Conservation (phyloP, 2,888 invertebrate genomes). For the Trissolcus brochymenae region DNA sequence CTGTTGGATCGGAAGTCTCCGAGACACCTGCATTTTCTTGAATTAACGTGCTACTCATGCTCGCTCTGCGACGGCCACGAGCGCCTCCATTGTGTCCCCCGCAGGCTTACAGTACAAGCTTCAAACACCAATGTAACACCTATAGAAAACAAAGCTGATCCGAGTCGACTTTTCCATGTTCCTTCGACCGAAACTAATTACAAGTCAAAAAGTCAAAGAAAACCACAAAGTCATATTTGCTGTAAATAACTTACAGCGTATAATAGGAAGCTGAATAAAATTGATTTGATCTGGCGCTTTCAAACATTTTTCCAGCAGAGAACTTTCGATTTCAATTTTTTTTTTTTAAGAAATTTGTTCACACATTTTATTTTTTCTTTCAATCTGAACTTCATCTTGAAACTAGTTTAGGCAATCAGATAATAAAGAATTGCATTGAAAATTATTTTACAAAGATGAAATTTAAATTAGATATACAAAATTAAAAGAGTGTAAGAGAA, state of each 20-base stretch:
- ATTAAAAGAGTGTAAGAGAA: too few species aligned
- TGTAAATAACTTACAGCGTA: conserved; percentile 4
- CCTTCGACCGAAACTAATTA: conserved; percentile 28
- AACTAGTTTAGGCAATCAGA: too few species aligned
- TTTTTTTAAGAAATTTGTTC: too few species aligned
- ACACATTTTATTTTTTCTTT: too few species aligned
- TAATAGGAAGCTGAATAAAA: conserved; percentile 1
- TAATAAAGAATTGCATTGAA: too few species aligned
- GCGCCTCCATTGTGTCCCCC: conserved; percentile 15
- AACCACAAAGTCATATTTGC: conserved; percentile 43
- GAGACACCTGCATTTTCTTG: conserved; percentile 59
- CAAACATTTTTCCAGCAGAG: not conserved
- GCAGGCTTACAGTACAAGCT: conserved; percentile 13
- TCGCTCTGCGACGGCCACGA: conserved; percentile 49
- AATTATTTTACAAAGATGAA: too few species aligned
- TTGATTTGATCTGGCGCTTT: not conserved
- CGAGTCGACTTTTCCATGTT: conserved; percentile 38
- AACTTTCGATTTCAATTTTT: too few species aligned
- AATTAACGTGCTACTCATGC: conserved; percentile 53
- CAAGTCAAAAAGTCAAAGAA: conserved; percentile 16
- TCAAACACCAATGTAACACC: conserved; percentile 1
- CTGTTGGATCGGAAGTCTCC: conserved; percentile 59
- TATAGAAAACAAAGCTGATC: conserved; percentile 15
- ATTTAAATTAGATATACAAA: too few species aligned
- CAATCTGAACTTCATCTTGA: too few species aligned